Evolutionary conservation across 2,888 invertebrate species (phyloP).

Genomic region (Cephus pygmeus): DNA sequence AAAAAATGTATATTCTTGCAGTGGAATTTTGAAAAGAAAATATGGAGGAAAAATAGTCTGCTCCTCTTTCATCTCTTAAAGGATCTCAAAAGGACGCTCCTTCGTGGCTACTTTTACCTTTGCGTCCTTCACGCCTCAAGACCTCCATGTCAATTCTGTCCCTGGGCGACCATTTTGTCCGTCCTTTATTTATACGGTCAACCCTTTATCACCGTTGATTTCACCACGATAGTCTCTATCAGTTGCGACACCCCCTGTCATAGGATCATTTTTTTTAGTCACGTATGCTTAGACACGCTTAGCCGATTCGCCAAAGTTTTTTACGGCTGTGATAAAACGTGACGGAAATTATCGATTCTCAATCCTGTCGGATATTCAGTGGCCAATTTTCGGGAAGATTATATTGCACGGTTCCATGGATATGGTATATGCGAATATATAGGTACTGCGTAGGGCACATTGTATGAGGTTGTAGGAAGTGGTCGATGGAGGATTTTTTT

Average conservation of each 20-base stretch:
- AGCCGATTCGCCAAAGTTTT: not conserved
- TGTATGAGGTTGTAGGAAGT: not conserved
- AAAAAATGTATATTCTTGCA: not conserved
- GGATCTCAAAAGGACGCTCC: not conserved
- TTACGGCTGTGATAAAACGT: not conserved
- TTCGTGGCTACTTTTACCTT: not conserved
- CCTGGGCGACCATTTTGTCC: not conserved
- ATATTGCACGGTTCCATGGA: not conserved
- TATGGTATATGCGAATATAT: not conserved
- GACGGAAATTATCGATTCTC: not conserved
- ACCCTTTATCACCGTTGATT: not conserved
- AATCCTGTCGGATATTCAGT: not conserved
- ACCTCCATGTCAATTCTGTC: not conserved
- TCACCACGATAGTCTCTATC: not conserved
- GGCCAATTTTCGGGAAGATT: not conserved
- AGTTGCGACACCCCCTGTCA: not conserved
- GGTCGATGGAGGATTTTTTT: not conserved
- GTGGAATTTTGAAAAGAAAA: not conserved
- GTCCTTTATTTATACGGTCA: not conserved
- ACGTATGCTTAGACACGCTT: not conserved
- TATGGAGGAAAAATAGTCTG: not conserved
- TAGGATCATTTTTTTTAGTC: not conserved
- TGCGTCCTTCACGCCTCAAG: not conserved
- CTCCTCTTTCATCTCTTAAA: not conserved
- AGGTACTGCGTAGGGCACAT: not conserved